Percentiles rank a stretch among this genome's conserved stretches.
These are phyloP conservation scores for Phalacrocorax pelagicus DNA, from an alignment of 2,113 vertebrate genomes.

Conservation along the genomic window DNA sequence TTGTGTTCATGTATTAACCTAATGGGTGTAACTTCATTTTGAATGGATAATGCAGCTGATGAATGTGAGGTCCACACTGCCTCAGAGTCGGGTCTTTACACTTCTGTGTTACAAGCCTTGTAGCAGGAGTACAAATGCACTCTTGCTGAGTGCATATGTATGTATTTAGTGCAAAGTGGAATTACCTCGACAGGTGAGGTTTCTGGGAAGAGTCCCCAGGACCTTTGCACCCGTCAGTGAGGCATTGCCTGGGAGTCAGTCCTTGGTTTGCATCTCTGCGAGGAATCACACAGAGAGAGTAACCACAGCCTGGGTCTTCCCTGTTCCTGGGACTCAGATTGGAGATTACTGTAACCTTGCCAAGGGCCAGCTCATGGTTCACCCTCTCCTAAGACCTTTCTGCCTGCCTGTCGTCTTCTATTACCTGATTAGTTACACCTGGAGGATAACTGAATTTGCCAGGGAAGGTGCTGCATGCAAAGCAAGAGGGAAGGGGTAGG, in stretches of 20 bases:
- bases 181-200: not conserved
- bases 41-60: not conserved
- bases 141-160: not conserved
- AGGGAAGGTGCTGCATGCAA: not conserved
- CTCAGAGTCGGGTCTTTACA: not conserved
- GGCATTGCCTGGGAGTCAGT: not conserved
- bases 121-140: not conserved
- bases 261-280: not conserved
- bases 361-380: not conserved
- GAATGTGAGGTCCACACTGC: not conserved
- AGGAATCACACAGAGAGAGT: fast-evolving
- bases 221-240: not conserved
- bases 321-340: not conserved
- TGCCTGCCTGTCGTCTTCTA: not conserved
- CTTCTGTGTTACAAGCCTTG: not conserved
- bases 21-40: not conserved
- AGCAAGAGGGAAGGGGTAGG: not conserved
- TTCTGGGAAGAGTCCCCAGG: not conserved
- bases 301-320: not conserved
- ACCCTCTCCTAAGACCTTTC: no score
- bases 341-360: not conserved
- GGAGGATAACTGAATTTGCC: not conserved
- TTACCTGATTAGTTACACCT: not conserved
- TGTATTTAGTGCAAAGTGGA: not conserved
- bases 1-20: not conserved